These are phyloP conservation scores for Holothuria scabra DNA, from an alignment of 53 echinoderm and acorn worm species.

Conservation along the genomic window DNA sequence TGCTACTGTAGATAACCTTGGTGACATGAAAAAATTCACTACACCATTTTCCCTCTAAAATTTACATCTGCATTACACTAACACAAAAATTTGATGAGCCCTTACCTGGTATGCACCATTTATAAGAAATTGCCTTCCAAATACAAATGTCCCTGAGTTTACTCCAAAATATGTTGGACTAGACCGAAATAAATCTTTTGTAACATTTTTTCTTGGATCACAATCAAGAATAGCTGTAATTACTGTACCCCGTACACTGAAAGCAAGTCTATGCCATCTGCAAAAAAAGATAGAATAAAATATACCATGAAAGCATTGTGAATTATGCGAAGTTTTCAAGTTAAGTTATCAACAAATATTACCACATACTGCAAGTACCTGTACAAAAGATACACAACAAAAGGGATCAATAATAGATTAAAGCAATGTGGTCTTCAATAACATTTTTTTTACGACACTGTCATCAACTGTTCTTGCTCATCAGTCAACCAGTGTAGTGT, in stretches of 20 bases:
- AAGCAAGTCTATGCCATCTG: slow-evolving; percentile 94
- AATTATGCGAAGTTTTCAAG: too few species aligned
- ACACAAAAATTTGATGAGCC: too few species aligned
- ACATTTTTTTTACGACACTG: too few species aligned
- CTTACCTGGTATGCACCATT: slow-evolving; percentile 23
- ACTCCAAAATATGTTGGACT: slow-evolving; percentile 59
- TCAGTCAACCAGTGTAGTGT: too few species aligned
- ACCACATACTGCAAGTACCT: too few species aligned
- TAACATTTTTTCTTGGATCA: slow-evolving; percentile 38
- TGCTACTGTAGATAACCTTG: too few species aligned
- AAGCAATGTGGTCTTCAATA: too few species aligned
- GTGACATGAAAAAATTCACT: neutral
- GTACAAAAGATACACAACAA: too few species aligned
- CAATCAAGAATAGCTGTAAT: slow-evolving; percentile 64
- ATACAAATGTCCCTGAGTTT: slow-evolving; percentile 61
- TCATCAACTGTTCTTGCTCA: too few species aligned
- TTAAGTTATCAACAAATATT: too few species aligned
- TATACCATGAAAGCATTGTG: too few species aligned
- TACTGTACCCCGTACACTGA: slow-evolving; percentile 76
- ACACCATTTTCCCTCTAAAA: neutral
- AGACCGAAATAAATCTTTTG: slow-evolving; percentile 38
- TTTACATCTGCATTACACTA: neutral
- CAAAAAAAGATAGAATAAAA: neutral
- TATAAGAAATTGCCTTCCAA: slow-evolving; percentile 67
- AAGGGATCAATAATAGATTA: too few species aligned